Conservation (phyloP, 1,140 invertebrate genomes). For the Aleiodes sp. region DNA sequence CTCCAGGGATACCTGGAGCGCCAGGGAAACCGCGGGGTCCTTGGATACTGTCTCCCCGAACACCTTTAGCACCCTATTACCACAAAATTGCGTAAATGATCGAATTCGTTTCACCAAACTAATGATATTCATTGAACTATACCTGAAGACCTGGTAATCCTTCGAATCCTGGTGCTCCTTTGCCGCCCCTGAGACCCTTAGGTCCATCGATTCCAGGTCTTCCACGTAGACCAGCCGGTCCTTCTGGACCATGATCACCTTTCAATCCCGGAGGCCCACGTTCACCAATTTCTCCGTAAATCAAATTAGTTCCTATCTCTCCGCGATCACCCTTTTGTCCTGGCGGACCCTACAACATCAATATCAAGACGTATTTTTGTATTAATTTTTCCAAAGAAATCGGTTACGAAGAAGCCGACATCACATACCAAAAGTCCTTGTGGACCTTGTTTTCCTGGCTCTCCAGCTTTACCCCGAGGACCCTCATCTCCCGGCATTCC, state of each 20-base stretch:
- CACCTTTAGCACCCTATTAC: constrained; percentile 56
- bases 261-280: constrained; percentile 49
- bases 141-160: constrained; percentile 56
- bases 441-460: constrained; percentile 59
- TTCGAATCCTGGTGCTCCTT: constrained; percentile 61
- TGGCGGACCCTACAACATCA: constrained; percentile 45
- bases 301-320: constrained; percentile 55
- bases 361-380: neutral
- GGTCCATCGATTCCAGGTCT: constrained; percentile 62
- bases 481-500: constrained; percentile 68
- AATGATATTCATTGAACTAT: neutral
- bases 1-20: constrained; percentile 61
- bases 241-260: constrained; percentile 56
- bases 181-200: constrained; percentile 67
- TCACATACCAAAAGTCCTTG: constrained; percentile 58
- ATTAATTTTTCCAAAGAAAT: neutral
- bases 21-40: constrained; percentile 64
- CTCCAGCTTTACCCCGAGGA: constrained; percentile 63
- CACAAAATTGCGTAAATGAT: neutral
- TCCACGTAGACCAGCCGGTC: constrained; percentile 60
- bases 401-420: neutral
- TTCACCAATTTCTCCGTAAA: constrained; percentile 61
- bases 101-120: neutral
- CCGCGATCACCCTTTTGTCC: constrained; percentile 65
- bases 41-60: constrained; percentile 58